These are phyloP conservation scores for Okamejei kenojei DNA, from an alignment of 2,797 vertebrate genomes.

Conservation along the genomic window DNA sequence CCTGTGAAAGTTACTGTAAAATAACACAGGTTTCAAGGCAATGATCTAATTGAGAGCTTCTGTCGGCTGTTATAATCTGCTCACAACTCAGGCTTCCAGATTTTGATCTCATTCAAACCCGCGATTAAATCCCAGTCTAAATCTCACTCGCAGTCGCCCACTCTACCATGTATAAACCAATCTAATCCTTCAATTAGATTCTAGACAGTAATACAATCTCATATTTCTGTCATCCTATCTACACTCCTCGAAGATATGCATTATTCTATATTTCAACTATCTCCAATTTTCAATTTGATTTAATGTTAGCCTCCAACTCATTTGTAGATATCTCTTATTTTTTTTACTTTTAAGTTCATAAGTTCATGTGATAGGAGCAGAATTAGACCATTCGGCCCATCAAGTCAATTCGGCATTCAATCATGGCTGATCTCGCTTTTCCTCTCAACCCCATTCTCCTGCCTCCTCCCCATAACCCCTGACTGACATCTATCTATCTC, in stretches of 20 bases:
- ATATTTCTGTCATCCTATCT: neutral
- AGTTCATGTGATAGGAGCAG: too few relatives aligned
- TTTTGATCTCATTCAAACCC: slow-evolving; percentile 22
- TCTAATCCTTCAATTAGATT: slow-evolving; percentile 18
- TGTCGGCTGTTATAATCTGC: neutral
- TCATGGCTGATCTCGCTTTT: too few relatives aligned
- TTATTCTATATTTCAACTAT: slow-evolving; percentile 12
- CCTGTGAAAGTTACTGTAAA: neutral
- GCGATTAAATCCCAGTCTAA: slow-evolving; percentile 17
- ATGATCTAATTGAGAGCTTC: neutral
- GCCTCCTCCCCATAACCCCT: too few relatives aligned
- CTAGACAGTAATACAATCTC: neutral
- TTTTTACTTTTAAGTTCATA: too few relatives aligned
- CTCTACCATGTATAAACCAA: neutral
- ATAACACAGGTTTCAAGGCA: neutral
- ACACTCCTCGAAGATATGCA: neutral
- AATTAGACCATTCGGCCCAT: too few relatives aligned
- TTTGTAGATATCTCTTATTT: neutral
- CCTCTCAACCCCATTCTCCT: too few relatives aligned
- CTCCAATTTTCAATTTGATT: neutral
- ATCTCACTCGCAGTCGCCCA: neutral
- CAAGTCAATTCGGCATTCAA: too few relatives aligned
- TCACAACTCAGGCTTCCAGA: slow-evolving; percentile 10
- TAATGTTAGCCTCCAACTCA: neutral
- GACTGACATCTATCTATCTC: too few relatives aligned